These are phyloP conservation scores for Pseudeuparius sepicola DNA, from an alignment of 2,888 invertebrate genomes.

Conservation along the genomic window DNA sequence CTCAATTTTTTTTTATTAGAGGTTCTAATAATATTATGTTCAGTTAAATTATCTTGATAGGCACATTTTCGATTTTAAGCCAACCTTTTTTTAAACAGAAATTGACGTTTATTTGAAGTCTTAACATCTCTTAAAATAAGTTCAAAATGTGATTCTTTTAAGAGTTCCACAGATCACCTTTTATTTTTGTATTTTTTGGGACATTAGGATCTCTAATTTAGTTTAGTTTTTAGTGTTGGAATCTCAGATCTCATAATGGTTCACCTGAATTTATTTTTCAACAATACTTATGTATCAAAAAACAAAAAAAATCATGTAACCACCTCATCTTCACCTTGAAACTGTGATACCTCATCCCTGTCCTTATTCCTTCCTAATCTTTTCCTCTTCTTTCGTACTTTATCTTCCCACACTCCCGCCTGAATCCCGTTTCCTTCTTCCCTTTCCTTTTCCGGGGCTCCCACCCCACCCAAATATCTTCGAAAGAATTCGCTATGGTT, in stretches of 20 bases:
- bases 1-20: slow-evolving; percentile 23
- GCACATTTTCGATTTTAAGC: no score
- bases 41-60: no score
- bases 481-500: slow-evolving; percentile 17
- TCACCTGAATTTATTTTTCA: slow-evolving; percentile 26
- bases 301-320: slow-evolving; percentile 18
- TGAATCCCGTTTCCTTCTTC: no score
- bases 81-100: no score
- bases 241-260: slow-evolving; percentile 33
- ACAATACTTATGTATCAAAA: slow-evolving; percentile 21
- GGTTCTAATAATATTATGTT: no score
- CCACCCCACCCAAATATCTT: slow-evolving; percentile 18
- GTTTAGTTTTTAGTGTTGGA: slow-evolving; percentile 26
- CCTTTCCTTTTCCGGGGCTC: slow-evolving; percentile 16
- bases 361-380: slow-evolving; percentile 31
- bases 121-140: no score
- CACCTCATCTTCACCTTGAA: no score
- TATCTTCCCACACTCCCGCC: no score
- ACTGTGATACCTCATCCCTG: slow-evolving; percentile 26
- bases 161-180: slow-evolving; percentile 16
- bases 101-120: no score
- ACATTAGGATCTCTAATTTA: slow-evolving; percentile 29
- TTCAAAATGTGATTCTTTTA: no score
- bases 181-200: slow-evolving; percentile 21
- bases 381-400: slow-evolving; percentile 16